phyloP scores from a whole-genome alignment of 2,797 vertebrate species.

The Lindbergichthys nudifrons region DNA sequence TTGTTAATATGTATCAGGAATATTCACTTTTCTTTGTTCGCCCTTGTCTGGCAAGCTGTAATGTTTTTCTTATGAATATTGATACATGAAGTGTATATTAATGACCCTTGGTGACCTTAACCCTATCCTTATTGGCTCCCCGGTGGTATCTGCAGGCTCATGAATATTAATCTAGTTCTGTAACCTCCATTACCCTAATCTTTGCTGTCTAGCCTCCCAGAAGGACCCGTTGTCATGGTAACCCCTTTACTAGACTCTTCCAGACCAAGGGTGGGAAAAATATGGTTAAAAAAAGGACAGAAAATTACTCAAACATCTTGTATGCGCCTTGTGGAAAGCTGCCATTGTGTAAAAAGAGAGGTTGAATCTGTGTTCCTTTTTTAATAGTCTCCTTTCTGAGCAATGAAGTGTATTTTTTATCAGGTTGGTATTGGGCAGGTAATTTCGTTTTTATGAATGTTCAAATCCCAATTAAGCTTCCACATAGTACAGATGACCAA shows the following conservation, averaged over 20 bases:
- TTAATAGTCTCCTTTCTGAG: constrained; percentile 23
- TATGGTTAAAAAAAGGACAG: constrained; percentile 74
- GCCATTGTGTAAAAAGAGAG: constrained; percentile 47
- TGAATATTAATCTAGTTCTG: constrained; percentile 90
- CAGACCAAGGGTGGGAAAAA: constrained; percentile 85
- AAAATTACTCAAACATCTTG: constrained; percentile 73
- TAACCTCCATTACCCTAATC: constrained; percentile 93
- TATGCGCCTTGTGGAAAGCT: constrained; percentile 44
- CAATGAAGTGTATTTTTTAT: constrained; percentile 31
- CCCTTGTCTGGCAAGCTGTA: constrained; percentile 90
- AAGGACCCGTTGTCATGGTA: constrained; percentile 89
- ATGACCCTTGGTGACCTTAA: constrained; percentile 91
- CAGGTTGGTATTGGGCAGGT: constrained; percentile 18
- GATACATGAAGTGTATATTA: constrained; percentile 91
- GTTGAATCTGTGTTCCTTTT: constrained; percentile 41
- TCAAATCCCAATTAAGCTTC: constrained; percentile 23
- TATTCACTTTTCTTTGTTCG: constrained; percentile 89
- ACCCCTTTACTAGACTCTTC: constrained; percentile 86
- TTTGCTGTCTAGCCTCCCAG: constrained; percentile 90
- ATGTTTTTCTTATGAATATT: constrained; percentile 93
- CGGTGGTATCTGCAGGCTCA: constrained; percentile 87
- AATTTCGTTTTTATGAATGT: constrained; percentile 30
- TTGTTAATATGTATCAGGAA: constrained; percentile 89
- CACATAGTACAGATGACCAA: constrained; percentile 8
- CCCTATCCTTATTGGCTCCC: constrained; percentile 91